These are phyloP conservation scores for Bugula neritina DNA, from an alignment of 2,888 invertebrate species.

Conservation along the genomic window DNA sequence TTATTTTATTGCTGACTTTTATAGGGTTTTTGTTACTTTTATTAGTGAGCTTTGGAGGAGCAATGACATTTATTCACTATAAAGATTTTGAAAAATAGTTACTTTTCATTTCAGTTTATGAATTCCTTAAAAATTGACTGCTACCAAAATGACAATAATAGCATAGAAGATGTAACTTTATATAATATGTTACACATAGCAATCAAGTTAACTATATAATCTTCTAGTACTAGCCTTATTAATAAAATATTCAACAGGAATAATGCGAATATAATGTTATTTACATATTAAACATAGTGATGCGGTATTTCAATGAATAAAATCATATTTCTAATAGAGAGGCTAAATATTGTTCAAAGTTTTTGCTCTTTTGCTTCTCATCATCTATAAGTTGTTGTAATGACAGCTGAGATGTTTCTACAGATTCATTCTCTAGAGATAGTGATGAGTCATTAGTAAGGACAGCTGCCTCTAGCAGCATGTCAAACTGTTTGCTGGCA, in stretches of 20 bases:
- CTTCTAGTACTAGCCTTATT: too few species aligned
- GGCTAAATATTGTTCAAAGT: not conserved
- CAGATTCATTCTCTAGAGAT: not conserved
- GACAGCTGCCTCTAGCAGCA: not conserved
- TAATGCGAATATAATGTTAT: too few species aligned
- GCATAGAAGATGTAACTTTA: too few species aligned
- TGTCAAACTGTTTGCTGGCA: conserved; percentile 15
- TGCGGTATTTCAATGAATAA: too few species aligned
- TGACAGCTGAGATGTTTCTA: not conserved
- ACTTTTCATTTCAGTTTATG: too few species aligned
- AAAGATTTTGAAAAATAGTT: not conserved
- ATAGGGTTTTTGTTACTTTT: not conserved
- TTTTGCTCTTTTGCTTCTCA: not conserved
- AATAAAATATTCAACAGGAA: too few species aligned
- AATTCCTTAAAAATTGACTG: too few species aligned
- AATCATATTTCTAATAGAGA: not conserved
- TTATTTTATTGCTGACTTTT: not conserved
- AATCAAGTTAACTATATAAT: too few species aligned
- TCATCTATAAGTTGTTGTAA: not conserved
- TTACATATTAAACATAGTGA: too few species aligned
- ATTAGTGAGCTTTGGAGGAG: not conserved
- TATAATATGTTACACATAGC: too few species aligned
- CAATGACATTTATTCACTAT: not conserved
- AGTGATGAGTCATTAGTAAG: not conserved
- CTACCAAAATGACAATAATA: too few species aligned